Evolutionary conservation across 1,140 invertebrate genomes (phyloP).

Genomic region (Elysia chlorotica): DNA sequence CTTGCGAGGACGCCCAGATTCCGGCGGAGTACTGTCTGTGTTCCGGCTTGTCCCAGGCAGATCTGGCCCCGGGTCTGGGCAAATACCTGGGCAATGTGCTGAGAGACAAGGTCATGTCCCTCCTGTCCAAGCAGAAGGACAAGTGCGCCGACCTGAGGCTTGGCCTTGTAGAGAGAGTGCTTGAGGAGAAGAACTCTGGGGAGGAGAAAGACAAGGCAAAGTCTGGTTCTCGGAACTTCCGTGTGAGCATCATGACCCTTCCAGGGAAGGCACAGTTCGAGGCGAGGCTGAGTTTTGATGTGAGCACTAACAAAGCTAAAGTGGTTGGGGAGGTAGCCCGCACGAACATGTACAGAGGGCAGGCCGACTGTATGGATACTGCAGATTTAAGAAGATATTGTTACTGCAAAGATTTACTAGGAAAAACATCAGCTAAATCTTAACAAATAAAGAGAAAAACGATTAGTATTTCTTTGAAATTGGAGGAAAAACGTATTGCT

Average conservation of each 20-base stretch:
- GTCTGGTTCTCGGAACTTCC: neutral
- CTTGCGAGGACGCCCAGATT: constrained; percentile 86
- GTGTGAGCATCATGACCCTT: neutral
- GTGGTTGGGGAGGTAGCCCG: neutral
- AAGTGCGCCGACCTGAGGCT: too few species aligned
- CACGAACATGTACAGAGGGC: neutral
- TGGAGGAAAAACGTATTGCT: too few species aligned
- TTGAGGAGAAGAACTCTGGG: neutral
- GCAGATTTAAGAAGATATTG: too few species aligned
- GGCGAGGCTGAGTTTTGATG: neutral
- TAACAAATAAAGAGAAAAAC: too few species aligned
- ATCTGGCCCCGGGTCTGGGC: neutral
- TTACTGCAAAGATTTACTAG: too few species aligned
- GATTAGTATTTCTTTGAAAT: too few species aligned
- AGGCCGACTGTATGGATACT: neutral
- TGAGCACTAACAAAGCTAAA: neutral
- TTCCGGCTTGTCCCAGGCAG: constrained; percentile 68
- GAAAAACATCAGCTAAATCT: too few species aligned
- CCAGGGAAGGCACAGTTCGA: neutral
- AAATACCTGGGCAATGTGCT: neutral
- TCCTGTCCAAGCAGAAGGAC: neutral
- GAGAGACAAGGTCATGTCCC: neutral
- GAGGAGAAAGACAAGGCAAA: neutral
- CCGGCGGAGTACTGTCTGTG: constrained; percentile 97
- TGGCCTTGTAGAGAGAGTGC: too few species aligned